phyloP scores from a whole-genome alignment of 2,113 vertebrate species.

The Fregetta grallaria region DNA sequence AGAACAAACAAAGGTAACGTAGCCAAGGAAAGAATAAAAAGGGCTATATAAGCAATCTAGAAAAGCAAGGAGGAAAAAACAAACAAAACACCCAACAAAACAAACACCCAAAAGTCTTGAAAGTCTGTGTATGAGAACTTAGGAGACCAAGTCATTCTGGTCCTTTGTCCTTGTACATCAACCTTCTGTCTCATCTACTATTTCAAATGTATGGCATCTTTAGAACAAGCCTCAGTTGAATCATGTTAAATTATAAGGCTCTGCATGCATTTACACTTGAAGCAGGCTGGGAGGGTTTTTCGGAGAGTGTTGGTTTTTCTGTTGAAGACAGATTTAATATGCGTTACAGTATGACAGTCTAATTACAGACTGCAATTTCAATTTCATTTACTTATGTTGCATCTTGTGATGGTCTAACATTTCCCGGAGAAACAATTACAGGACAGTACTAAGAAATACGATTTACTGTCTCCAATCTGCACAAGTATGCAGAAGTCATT shows the following conservation, averaged over 20 bases:
- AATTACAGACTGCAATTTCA: conserved; percentile 55
- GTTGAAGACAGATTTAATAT: conserved; percentile 33
- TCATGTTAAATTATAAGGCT: background rate
- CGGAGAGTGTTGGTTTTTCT: background rate
- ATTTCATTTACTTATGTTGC: conserved; percentile 43
- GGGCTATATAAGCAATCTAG: background rate
- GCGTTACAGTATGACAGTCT: conserved; percentile 32
- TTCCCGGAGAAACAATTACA: conserved; percentile 50
- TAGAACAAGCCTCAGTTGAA: background rate
- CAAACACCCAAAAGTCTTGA: background rate
- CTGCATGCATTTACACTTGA: background rate
- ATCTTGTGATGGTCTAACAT: conserved; percentile 3
- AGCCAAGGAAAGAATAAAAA: background rate
- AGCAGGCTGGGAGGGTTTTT: background rate
- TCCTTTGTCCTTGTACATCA: background rate
- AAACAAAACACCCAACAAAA: background rate
- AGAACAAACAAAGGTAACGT: background rate
- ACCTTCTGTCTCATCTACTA: background rate
- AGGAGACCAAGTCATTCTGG: background rate
- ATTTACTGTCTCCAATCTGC: background rate
- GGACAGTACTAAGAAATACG: conserved; percentile 31
- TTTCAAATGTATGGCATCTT: background rate
- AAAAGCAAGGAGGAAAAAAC: background rate
- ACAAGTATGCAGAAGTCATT: background rate
- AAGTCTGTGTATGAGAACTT: background rate